Evolutionary conservation across 2,888 invertebrate species (phyloP), one percentile per base, ranked within the genome.

Genomic region (Drosophila mercatorum): DNA sequence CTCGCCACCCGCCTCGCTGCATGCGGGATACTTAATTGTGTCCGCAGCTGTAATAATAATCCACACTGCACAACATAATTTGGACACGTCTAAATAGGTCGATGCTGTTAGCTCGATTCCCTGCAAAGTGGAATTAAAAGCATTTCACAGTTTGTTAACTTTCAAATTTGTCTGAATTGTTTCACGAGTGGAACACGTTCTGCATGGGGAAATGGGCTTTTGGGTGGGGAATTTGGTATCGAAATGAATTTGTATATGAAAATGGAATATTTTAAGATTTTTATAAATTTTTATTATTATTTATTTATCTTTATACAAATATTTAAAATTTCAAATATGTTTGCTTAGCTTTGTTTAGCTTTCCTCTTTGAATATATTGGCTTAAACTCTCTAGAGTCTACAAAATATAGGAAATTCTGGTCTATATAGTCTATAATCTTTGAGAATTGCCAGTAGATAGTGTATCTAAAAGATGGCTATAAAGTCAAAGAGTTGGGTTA

Each of bases 21-120:
- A 83, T 78, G 72, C 78, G 87, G 84, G 83, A 65, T 76, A 74
- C 79, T 82, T 85, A 85, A 88, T 82, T 85, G 80, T 72, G 72
- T 72, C 72, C 82, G 83, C 83, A 84, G 72, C 74, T 70, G 74
- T 65, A 79, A 72, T 72, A 76, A 87, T 79, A 72, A 70, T 66
- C 59, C 49, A 60, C 65, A 66, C 43, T 64, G 52, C 57, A 44
- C 55, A 75, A 70, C 76, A 78, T 73, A 53, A 79, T 72, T 67
- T 71, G 64, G 72, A 63, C 51, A 65, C 43, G 64, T 60, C 66
- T 43, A 62, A 86, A 56, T 63, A 65, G 72, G 87, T 86, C 81
- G 69, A 78, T 55, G 74, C 47, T 85, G 83, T 85, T 80, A 38
- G 69, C 43, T 56, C 58, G 65, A 69, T 74, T 69, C 73, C 67